phyloP scores from a whole-genome alignment of 2,888 invertebrate genomes.

The Harpalus rubripes region DNA sequence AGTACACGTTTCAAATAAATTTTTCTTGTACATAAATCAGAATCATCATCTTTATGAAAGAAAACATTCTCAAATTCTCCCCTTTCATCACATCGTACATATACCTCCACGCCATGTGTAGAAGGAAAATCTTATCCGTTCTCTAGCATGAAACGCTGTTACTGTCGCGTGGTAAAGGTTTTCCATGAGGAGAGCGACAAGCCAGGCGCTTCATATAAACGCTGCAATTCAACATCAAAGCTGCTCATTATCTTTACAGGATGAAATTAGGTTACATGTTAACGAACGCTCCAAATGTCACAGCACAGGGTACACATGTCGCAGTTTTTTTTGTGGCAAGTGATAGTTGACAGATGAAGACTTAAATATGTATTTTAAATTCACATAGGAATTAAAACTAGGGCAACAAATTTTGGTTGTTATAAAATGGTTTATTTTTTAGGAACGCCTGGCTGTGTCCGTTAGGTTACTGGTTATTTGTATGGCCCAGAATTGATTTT shows the following conservation, averaged over 20 bases:
- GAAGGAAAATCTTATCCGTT: constrained; percentile 18
- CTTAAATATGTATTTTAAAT: background rate
- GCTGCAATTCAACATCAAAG: constrained; percentile 44
- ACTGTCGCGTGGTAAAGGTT: background rate
- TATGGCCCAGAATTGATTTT: too few species aligned
- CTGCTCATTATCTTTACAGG: constrained; percentile 41
- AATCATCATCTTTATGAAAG: background rate
- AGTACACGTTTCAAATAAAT: too few species aligned
- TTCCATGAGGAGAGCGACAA: constrained; percentile 1
- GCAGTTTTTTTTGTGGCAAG: background rate
- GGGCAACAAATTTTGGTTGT: background rate
- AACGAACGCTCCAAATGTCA: constrained; percentile 25
- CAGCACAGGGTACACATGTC: background rate
- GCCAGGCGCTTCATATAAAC: constrained; percentile 25
- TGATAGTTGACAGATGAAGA: background rate
- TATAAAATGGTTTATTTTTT: too few species aligned
- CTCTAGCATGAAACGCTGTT: background rate
- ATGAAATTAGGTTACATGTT: constrained; percentile 40
- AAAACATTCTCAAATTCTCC: background rate
- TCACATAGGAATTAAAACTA: background rate
- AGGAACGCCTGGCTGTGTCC: too few species aligned
- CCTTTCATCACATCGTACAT: constrained; percentile 1
- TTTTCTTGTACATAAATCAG: background rate
- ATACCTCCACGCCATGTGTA: constrained; percentile 23
- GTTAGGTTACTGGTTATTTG: too few species aligned